Base-by-base conservation (phyloP, 2,888 invertebrate species). In the Meloe dianella region DNA sequence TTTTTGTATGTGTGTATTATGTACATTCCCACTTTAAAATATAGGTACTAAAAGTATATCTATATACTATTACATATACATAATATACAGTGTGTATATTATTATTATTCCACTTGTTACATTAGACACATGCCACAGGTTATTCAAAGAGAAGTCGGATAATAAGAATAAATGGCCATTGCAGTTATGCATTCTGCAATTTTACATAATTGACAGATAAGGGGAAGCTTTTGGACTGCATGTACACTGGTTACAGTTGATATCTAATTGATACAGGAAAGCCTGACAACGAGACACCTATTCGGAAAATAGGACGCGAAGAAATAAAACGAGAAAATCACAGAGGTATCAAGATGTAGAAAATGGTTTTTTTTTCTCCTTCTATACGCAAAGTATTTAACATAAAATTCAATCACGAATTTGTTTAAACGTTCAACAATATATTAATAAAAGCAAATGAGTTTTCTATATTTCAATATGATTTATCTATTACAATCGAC, bases 11-110 rank as follows among this genome's bases (percentile, higher is more conserved):
- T 54, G 10, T 54, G 12, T 24, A 51, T 22, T 12, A 5, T 51
- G 4, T 51, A 51, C 20, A 20, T 47, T 20, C 20, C 20, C 2
- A 47, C n/a, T 47, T 47, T 47, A 47, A 20, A 20, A 20, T 47
- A 47, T 20, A 20, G n/a, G n/a, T n/a, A n/a, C n/a, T n/a, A n/a
- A n/a, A n/a, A n/a, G 20, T 20, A 47, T n/a, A 41, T 4, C 41
- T 47, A 47, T 57, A 41, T 65, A 73, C n/a, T n/a, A n/a, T n/a
- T 73, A 74, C 78, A 77, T 78, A 76, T 71, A 75, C 70, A 74
- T 77, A 76, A 77, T 73, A 73, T 71, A 72, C 71, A 63, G 71
- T 71, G 69, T 63, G 57, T 64, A 66, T 67, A 68, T 66, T 60
- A 68, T 66, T 60, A 68, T 69, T 47, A 54, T 54, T 54, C 54